Conservation (phyloP, 2,113 vertebrate genomes). For the Pitta sordida region DNA sequence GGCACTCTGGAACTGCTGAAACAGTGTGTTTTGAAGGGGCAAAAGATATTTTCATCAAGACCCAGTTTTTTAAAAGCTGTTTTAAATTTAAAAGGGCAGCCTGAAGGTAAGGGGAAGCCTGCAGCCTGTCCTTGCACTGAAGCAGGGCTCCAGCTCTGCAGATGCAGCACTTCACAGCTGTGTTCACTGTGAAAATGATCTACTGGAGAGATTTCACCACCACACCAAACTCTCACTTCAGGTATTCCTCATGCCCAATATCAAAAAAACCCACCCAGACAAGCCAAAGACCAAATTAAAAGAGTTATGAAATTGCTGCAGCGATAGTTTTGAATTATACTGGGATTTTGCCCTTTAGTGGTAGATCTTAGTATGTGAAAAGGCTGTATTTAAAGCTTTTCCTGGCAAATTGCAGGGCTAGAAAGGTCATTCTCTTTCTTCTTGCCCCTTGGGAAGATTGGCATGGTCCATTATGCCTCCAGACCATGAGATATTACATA, state of each 20-base stretch:
- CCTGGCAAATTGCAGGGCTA: neutral
- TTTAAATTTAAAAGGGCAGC: neutral
- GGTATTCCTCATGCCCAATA: neutral
- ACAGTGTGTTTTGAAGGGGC: neutral
- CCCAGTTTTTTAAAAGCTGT: fast-evolving
- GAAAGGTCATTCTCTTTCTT: neutral
- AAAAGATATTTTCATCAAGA: neutral
- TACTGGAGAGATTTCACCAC: fast-evolving
- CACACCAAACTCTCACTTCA: neutral
- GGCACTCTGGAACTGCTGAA: neutral
- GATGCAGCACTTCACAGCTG: fast-evolving
- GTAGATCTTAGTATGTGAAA: neutral
- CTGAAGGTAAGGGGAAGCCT: fast-evolving
- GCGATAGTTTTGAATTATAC: neutral
- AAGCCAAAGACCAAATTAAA: neutral
- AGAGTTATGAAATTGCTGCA: neutral
- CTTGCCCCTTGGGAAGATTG: neutral
- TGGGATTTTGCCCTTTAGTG: neutral
- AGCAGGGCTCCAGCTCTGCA: neutral
- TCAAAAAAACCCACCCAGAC: fast-evolving
- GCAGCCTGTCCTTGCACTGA: neutral
- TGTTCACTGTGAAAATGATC: neutral
- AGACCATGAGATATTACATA: neutral
- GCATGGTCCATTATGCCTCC: neutral
- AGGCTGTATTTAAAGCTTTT: neutral